Conservation (phyloP, 2,888 invertebrate species). For the Synanthedon vespiformis region DNA sequence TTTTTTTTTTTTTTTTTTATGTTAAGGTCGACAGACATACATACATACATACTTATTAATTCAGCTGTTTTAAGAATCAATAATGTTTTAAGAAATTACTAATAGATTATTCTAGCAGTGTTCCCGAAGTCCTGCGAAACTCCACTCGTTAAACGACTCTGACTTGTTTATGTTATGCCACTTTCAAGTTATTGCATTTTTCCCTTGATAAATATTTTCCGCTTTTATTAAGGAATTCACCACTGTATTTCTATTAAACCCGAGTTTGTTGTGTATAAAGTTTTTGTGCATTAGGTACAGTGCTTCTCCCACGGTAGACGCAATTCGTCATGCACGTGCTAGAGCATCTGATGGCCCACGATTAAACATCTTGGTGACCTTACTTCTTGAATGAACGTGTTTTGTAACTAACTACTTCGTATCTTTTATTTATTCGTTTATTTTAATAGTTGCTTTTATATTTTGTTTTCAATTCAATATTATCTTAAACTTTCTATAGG, state of each 20-base stretch:
- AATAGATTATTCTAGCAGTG: conserved; percentile 8
- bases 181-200: too few species aligned
- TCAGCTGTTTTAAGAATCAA: not conserved
- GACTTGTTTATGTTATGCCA: not conserved
- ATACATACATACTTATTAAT: too few species aligned
- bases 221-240: too few species aligned
- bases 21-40: too few species aligned
- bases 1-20: too few species aligned
- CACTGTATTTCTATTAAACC: too few species aligned
- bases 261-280: too few species aligned
- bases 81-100: conserved; percentile 5
- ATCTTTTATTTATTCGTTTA: conserved; percentile 4
- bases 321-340: conserved; percentile 65
- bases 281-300: not conserved
- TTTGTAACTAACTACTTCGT: conserved; percentile 48
- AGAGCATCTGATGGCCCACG: conserved; percentile 58
- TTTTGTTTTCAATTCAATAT: not conserved
- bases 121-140: conserved; percentile 12
- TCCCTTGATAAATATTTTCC: too few species aligned
- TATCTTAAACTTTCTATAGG: too few species aligned
- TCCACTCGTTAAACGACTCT: too few species aligned
- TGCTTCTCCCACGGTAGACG: conserved; percentile 63
- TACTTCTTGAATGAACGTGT: conserved; percentile 52
- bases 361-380: conserved; percentile 41
- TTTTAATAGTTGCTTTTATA: not conserved